phyloP scores from a whole-genome alignment of 2,888 invertebrate species.

The Chloromyia formosa region DNA sequence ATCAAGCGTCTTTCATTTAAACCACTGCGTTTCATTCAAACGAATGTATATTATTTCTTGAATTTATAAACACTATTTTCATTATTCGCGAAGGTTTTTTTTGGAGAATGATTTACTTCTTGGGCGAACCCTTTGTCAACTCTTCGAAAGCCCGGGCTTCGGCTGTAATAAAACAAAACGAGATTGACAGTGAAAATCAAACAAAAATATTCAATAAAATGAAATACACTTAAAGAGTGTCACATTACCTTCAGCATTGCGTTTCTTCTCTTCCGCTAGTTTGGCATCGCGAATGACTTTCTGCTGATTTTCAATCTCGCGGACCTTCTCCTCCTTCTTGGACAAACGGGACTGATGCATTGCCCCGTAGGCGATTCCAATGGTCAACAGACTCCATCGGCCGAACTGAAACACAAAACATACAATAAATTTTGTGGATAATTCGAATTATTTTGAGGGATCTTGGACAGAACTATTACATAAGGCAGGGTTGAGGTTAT shows the following conservation, averaged over 20 bases:
- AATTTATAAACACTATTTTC: constrained; percentile 29
- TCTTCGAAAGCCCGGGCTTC: constrained; percentile 33
- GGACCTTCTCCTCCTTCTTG: constrained; percentile 71
- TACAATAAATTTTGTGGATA: neutral
- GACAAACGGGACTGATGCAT: constrained; percentile 75
- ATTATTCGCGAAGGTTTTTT: neutral
- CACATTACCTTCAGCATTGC: constrained; percentile 70
- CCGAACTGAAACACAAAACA: constrained; percentile 70
- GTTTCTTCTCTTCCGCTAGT: constrained; percentile 76
- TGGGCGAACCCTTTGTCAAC: constrained; percentile 22
- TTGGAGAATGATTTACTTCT: constrained; percentile 15
- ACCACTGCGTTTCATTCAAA: constrained; percentile 10
- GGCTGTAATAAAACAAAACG: constrained; percentile 14
- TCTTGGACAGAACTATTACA: constrained; percentile 41
- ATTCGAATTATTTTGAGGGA: neutral
- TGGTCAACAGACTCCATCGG: constrained; percentile 79
- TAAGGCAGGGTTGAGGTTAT: constrained; percentile 42
- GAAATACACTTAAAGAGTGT: too few relatives aligned
- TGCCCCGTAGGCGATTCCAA: constrained; percentile 79
- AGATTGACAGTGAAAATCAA: too few relatives aligned
- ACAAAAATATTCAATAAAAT: neutral
- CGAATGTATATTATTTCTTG: constrained; percentile 21
- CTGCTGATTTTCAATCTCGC: constrained; percentile 74
- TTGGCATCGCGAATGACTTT: constrained; percentile 76
- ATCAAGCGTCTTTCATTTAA: neutral